Evolutionary conservation across 2,888 invertebrate genomes (phyloP).

Genomic region (Neocrepidodera transversa): DNA sequence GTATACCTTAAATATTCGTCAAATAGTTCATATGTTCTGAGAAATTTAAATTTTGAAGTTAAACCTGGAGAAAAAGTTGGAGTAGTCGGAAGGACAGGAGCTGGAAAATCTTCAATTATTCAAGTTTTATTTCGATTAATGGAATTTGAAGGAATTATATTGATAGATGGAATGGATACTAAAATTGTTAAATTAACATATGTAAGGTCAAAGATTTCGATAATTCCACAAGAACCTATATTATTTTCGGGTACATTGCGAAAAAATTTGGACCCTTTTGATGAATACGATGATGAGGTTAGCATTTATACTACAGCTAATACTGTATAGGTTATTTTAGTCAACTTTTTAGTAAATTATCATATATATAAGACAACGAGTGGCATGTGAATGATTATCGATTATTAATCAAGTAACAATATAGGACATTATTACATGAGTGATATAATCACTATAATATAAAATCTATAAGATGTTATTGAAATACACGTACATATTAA

Average conservation of each 20-base stretch:
- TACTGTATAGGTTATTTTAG: too few relatives aligned
- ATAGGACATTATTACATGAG: too few relatives aligned
- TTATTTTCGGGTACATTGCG: constrained; percentile 86
- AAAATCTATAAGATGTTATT: too few relatives aligned
- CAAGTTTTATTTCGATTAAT: constrained; percentile 81
- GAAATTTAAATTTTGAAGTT: constrained; percentile 62
- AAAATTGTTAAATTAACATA: constrained; percentile 73
- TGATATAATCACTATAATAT: too few relatives aligned
- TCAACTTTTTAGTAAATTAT: too few relatives aligned
- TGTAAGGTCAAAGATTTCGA: constrained; percentile 78
- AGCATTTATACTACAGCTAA: not conserved
- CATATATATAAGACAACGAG: too few relatives aligned
- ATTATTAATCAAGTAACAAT: too few relatives aligned
- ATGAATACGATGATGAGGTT: constrained; percentile 73
- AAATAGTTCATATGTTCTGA: constrained; percentile 69
- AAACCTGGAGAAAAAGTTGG: constrained; percentile 75
- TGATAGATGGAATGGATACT: constrained; percentile 80
- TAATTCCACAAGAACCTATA: constrained; percentile 87
- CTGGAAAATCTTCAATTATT: constrained; percentile 79
- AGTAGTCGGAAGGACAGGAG: constrained; percentile 82
- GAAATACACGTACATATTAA: too few relatives aligned
- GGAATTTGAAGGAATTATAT: constrained; percentile 76
- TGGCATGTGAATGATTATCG: too few relatives aligned
- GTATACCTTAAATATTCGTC: constrained; percentile 76
- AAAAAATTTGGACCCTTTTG: constrained; percentile 89